phyloP scores from a whole-genome alignment of 2,888 invertebrate species.

The Masnerella sp. region DNA sequence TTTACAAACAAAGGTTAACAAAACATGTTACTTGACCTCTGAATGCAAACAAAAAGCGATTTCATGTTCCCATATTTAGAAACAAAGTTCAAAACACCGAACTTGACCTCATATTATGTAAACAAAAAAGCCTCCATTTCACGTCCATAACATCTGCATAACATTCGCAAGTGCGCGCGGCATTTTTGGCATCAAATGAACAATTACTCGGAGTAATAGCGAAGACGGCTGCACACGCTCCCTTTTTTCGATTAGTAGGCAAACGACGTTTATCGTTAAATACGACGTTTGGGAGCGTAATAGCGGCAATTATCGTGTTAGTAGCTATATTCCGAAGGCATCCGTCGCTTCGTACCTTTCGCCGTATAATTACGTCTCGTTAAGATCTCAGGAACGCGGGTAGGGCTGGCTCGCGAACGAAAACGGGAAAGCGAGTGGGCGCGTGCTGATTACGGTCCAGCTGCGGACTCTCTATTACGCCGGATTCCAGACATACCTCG shows the following conservation, averaged over 20 bases:
- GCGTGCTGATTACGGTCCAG: conserved; percentile 58
- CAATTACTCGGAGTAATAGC: too few relatives aligned
- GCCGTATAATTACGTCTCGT: conserved; percentile 74
- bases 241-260: conserved; percentile 70
- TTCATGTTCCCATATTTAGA: too few relatives aligned
- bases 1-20: too few relatives aligned
- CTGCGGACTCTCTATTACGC: conserved; percentile 50
- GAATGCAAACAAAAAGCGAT: too few relatives aligned
- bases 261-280: conserved; percentile 74
- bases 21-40: too few relatives aligned
- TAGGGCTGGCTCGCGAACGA: conserved; percentile 64
- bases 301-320: conserved; percentile 77
- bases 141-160: too few relatives aligned
- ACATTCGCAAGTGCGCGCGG: too few relatives aligned
- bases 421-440: conserved; percentile 67
- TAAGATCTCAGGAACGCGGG: conserved; percentile 69
- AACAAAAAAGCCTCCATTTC: too few relatives aligned
- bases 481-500: conserved; percentile 53
- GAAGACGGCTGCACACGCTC: too few relatives aligned
- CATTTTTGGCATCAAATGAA: too few relatives aligned
- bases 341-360: conserved; percentile 69
- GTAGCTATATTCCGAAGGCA: conserved; percentile 71
- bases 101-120: too few relatives aligned
- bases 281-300: conserved; percentile 75
- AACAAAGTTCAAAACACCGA: too few relatives aligned